These are phyloP conservation scores for Alsophila aescularia DNA, from an alignment of 2,888 invertebrate species.

Conservation along the genomic window DNA sequence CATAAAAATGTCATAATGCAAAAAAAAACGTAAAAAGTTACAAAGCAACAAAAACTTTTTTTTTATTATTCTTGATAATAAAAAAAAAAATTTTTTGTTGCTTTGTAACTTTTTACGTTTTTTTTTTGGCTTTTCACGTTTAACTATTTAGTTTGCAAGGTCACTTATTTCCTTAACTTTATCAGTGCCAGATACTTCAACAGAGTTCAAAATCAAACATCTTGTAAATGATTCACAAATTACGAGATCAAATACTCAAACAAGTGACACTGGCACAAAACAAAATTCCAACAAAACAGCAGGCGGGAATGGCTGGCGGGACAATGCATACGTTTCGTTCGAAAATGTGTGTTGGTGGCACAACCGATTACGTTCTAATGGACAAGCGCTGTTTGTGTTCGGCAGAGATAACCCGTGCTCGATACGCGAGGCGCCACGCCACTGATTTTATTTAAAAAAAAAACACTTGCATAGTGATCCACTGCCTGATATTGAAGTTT, in stretches of 20 bases:
- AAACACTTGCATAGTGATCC: conserved; percentile 54
- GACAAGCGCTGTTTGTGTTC: conserved; percentile 83
- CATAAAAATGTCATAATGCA: too few relatives aligned
- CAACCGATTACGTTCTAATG: conserved; percentile 85
- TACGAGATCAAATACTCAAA: background rate
- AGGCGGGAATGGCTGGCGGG: conserved; percentile 36
- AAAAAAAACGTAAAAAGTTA: too few relatives aligned
- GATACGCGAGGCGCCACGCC: conserved; percentile 83
- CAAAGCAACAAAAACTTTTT: too few relatives aligned
- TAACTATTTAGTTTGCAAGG: too few relatives aligned
- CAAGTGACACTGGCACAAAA: conserved; percentile 34
- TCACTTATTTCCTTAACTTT: too few relatives aligned
- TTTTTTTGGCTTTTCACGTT: too few relatives aligned
- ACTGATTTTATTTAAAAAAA: conserved; percentile 69
- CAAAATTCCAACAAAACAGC: conserved; percentile 64
- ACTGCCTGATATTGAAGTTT: conserved; percentile 53
- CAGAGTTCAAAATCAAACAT: too few relatives aligned
- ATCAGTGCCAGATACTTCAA: too few relatives aligned
- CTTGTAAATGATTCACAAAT: too few relatives aligned
- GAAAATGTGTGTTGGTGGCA: conserved; percentile 78
- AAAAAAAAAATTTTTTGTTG: too few relatives aligned
- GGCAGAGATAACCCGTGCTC: conserved; percentile 72
- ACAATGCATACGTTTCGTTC: conserved; percentile 58
- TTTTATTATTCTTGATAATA: too few relatives aligned
- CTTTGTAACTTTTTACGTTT: too few relatives aligned